phyloP scores from a whole-genome alignment of 2,888 invertebrate genomes.

The Carabus problematicus region DNA sequence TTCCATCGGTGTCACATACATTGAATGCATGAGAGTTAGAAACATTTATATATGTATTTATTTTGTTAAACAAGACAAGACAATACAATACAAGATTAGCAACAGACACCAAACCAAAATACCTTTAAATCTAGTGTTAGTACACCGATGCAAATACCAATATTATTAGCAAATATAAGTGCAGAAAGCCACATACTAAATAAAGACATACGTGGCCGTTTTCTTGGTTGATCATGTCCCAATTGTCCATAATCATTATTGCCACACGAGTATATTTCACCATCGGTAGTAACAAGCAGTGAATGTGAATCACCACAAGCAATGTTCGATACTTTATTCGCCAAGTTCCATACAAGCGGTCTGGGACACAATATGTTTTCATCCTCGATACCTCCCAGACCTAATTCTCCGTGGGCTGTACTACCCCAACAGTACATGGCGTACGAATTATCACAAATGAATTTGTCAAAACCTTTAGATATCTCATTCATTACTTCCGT shows the following conservation, averaged over 20 bases:
- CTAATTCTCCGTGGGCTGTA: slow-evolving; percentile 78
- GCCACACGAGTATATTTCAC: slow-evolving; percentile 89
- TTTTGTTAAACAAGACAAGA: slow-evolving; percentile 45
- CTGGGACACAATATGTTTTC: slow-evolving; percentile 71
- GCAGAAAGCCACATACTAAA: slow-evolving; percentile 64
- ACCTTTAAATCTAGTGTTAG: slow-evolving; percentile 5
- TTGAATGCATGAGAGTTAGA: too few relatives aligned
- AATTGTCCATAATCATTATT: slow-evolving; percentile 92
- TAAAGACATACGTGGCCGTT: slow-evolving; percentile 72
- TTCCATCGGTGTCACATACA: background rate
- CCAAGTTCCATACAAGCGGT: slow-evolving; percentile 68
- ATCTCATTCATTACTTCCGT: too few relatives aligned
- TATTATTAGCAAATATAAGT: slow-evolving; percentile 36
- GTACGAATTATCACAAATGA: too few relatives aligned
- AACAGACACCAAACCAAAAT: slow-evolving; percentile 9
- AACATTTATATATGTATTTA: background rate
- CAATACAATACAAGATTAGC: slow-evolving; percentile 14
- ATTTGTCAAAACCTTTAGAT: too few relatives aligned
- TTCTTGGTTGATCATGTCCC: slow-evolving; percentile 74
- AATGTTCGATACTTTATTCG: slow-evolving; percentile 63
- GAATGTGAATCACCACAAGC: slow-evolving; percentile 87
- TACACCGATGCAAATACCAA: slow-evolving; percentile 20
- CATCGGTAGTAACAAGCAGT: slow-evolving; percentile 76
- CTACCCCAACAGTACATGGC: slow-evolving; percentile 79
- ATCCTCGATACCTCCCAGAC: slow-evolving; percentile 78